Base-by-base conservation (phyloP, 2,797 vertebrate species). In the Heteromormyrus szaboi region DNA sequence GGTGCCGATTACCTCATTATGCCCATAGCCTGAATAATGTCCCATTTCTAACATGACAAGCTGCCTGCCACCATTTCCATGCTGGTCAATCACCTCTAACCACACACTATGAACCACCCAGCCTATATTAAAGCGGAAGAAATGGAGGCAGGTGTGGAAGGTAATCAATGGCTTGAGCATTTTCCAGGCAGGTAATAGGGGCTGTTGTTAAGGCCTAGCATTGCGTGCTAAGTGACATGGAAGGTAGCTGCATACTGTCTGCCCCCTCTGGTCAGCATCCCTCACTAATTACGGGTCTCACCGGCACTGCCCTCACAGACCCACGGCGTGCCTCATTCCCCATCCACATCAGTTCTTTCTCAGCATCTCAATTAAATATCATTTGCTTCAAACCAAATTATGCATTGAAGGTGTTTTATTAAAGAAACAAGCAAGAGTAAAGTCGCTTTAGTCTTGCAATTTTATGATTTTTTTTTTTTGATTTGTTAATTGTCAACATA, bases 1-100 rank as follows among this genome's bases (percentile, higher is more conserved):
- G 92, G 93, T 93, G 93, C 94, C 91, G 92, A 93, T 91, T 92
- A 91, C 89, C 92, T 93, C 92, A 93, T 93, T 92, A 90, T 56
- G 44, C 22, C 83, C 54, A 2, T 54, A 88, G 9, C 54, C 56
- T 84, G 93, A 94, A 93, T 92, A 88, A 53, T 92, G 94, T 90
- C 93, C 94, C 92, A 93, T 33, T 94, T 95, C 90, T 88, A 62
- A 91, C 90, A 90, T 93, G 93, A 93, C 91, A 90, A 85, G 89
- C 91, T 92, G 92, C 88, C 91, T 91, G 90, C 62, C 89, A 92
- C 90, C 46, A 92, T 94, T 92, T 92, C 90, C 92, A 89, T 68
- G 72, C 89, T 85, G 90, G 91, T 94, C 91, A 91, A 87, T 93
- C 89, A 92, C 17, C 90, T 92, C 29, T 72, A 51, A 19, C 50